Evolutionary conservation across 2,797 vertebrate genomes (phyloP).

Genomic region (Graptemys geographica): DNA sequence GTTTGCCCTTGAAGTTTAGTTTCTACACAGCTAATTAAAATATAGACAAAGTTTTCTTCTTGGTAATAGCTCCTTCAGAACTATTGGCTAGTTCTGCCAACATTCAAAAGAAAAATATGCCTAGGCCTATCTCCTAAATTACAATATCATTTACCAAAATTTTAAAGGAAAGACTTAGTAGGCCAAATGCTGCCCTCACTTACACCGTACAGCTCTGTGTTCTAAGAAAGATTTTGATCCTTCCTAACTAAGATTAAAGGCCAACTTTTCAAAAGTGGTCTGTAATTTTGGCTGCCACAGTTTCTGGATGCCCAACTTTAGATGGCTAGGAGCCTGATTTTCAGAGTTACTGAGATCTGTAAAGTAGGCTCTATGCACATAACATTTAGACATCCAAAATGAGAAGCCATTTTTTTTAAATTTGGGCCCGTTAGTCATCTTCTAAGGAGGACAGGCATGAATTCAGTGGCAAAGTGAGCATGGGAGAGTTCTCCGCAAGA

Average conservation of each 20-base stretch:
- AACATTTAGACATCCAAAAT: not conserved
- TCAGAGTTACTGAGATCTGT: not conserved
- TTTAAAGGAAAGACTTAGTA: not conserved
- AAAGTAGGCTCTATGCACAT: not conserved
- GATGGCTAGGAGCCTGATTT: not conserved
- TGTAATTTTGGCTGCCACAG: not conserved
- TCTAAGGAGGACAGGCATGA: not conserved
- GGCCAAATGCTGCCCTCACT: not conserved
- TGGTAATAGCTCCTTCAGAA: slow-evolving; percentile 5
- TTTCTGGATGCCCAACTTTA: not conserved
- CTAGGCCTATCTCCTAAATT: slow-evolving; percentile 4
- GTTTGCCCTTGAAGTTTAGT: slow-evolving; percentile 58
- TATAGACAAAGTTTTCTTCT: not conserved
- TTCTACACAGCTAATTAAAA: slow-evolving; percentile 34
- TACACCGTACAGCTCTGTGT: not conserved
- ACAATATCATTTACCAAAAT: not conserved
- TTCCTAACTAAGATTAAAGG: not conserved
- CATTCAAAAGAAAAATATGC: not conserved
- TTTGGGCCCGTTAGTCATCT: not conserved
- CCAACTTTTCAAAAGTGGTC: not conserved
- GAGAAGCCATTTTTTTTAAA: not conserved
- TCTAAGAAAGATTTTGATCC: not conserved
- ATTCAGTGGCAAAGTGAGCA: not conserved
- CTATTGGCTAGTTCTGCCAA: not conserved
- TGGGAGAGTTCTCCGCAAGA: not conserved